Evolutionary conservation across 2,113 vertebrate species (phyloP).

Genomic region (Paratilapia polleni): DNA sequence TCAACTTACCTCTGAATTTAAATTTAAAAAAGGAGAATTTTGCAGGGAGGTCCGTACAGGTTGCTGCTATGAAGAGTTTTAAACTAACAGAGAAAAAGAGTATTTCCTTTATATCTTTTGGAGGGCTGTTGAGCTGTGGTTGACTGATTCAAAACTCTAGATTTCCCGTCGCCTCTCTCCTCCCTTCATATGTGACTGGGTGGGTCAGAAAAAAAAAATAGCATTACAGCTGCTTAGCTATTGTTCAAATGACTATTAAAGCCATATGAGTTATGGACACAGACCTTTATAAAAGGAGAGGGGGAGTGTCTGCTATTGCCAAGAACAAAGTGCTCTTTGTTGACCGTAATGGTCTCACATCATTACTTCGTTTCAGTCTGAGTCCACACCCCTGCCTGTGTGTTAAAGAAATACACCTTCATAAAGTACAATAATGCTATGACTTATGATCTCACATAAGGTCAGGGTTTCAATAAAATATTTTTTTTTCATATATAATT

Average conservation of each 20-base stretch:
- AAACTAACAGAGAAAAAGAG: background rate
- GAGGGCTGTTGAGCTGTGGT: background rate
- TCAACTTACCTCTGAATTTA: conserved; percentile 28
- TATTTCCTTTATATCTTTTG: background rate
- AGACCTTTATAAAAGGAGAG: background rate
- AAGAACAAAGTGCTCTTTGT: background rate
- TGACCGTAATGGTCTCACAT: background rate
- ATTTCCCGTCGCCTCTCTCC: background rate
- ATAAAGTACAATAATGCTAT: too few relatives aligned
- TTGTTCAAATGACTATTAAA: rapidly evolving
- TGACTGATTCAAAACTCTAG: background rate
- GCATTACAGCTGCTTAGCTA: background rate
- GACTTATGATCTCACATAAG: background rate
- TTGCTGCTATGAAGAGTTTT: background rate
- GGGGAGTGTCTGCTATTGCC: background rate
- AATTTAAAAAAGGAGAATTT: too few relatives aligned
- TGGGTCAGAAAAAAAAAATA: background rate
- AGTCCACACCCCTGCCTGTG: background rate
- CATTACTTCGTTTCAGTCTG: background rate
- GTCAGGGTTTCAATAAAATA: background rate
- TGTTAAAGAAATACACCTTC: background rate
- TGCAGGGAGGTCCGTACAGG: background rate
- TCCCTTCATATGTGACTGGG: background rate
- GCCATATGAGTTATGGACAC: background rate
- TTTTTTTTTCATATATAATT: background rate